Conservation (phyloP, 2,113 vertebrate genomes). For the Saccopteryx leptura region DNA sequence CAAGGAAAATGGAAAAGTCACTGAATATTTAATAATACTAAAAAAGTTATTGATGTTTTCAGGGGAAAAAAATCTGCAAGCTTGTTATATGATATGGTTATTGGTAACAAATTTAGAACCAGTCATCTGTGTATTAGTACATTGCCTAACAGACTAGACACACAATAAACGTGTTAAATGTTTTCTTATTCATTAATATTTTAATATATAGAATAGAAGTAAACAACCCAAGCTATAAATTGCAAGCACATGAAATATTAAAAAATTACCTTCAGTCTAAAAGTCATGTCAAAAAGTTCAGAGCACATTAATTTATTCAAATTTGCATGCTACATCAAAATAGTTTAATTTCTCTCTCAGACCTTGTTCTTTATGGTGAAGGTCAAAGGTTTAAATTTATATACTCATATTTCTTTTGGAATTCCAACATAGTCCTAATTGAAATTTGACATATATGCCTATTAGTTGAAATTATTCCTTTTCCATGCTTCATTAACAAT, state of each 20-base stretch:
- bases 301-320: slow-evolving; percentile 63
- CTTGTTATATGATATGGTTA: background rate
- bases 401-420: slow-evolving; percentile 86
- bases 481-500: slow-evolving; percentile 91
- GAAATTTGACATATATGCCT: slow-evolving; percentile 91
- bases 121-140: background rate
- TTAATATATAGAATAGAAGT: background rate
- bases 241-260: background rate
- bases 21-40: background rate
- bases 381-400: slow-evolving; percentile 91
- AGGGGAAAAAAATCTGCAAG: background rate
- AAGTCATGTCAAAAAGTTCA: slow-evolving; percentile 61
- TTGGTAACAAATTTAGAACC: background rate
- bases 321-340: slow-evolving; percentile 74
- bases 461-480: slow-evolving; percentile 92
- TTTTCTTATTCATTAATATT: slow-evolving; percentile 16
- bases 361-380: slow-evolving; percentile 86
- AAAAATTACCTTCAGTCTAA: background rate
- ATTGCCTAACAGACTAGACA: background rate
- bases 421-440: slow-evolving; percentile 88
- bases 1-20: background rate
- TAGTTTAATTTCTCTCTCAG: slow-evolving; percentile 73
- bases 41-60: background rate
- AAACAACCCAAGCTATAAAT: background rate
- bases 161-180: slow-evolving; percentile 11